Percentiles rank a stretch among this genome's conserved stretches.
These are phyloP conservation scores for Thamnaconus septentrionalis DNA, from an alignment of 2,113 vertebrate genomes.

Conservation along the genomic window DNA sequence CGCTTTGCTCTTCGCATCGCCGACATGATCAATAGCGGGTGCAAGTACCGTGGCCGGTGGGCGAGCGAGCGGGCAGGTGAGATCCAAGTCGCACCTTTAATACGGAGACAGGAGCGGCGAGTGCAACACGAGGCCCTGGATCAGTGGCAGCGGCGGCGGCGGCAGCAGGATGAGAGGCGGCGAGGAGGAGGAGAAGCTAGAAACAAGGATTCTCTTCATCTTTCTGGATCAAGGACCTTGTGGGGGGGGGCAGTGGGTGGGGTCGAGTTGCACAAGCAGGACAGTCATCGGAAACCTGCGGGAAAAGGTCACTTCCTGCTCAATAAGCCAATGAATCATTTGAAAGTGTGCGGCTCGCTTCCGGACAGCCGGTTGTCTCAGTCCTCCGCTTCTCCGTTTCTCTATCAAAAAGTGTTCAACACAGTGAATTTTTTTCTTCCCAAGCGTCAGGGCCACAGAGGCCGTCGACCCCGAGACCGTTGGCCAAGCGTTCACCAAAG, in stretches of 20 bases:
- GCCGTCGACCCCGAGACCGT: background rate
- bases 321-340: too few species aligned
- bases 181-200: constrained; percentile 31
- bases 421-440: too few species aligned
- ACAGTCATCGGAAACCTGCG: too few species aligned
- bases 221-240: constrained; percentile 24
- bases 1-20: constrained; percentile 65
- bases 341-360: too few species aligned
- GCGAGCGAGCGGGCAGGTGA: constrained; percentile 33
- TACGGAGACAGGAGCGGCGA: constrained; percentile 35
- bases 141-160: too few species aligned
- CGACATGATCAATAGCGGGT: constrained; percentile 66
- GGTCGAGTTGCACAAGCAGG: too few species aligned
- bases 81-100: constrained; percentile 58
- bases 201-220: too few species aligned
- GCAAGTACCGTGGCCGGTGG: constrained; percentile 24
- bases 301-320: too few species aligned
- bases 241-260: background rate
- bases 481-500: background rate
- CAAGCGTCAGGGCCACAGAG: too few species aligned
- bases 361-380: too few species aligned
- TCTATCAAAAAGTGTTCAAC: too few species aligned
- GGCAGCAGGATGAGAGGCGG: constrained; percentile 57
- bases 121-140: constrained; percentile 47
- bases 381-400: too few species aligned